Evolutionary conservation across 2,113 vertebrate genomes (phyloP).

Genomic region (Plestiodon gilberti): DNA sequence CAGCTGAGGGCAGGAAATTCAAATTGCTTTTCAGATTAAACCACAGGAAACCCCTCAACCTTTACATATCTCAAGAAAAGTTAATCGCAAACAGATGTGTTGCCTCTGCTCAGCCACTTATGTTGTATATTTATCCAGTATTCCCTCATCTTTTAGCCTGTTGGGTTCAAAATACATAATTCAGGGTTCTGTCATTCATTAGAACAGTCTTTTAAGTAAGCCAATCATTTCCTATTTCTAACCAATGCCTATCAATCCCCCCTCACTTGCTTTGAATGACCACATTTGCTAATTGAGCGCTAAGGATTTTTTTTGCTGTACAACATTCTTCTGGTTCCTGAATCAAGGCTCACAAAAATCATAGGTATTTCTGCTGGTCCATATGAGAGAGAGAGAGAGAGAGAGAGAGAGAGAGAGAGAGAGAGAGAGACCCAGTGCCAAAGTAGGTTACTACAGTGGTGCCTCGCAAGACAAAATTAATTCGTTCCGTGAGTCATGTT

Average conservation of each 20-base stretch:
- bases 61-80: constrained; percentile 53
- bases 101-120: constrained; percentile 42
- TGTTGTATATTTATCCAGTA: constrained; percentile 46
- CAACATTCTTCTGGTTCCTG: not conserved
- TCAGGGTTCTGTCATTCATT: not conserved
- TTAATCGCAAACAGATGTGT: constrained; percentile 76
- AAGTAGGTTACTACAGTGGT: too few relatives aligned
- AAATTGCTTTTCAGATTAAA: constrained; percentile 73
- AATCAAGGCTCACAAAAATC: not conserved
- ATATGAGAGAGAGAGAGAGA: not conserved
- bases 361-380: not conserved
- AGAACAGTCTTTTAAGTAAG: not conserved
- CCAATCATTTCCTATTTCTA: constrained; percentile 17
- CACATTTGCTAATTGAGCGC: not conserved
- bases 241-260: not conserved
- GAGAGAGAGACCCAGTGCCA: too few relatives aligned
- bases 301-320: not conserved
- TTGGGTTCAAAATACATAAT: constrained; percentile 2
- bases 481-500: too few relatives aligned
- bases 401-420: too few relatives aligned
- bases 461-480: too few relatives aligned
- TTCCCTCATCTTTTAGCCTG: not conserved
- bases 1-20: constrained; percentile 66
- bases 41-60: constrained; percentile 52
- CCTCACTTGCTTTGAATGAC: not conserved